phyloP scores from a whole-genome alignment of 2,888 invertebrate genomes.

The Liopterus haemorrhoidalis region DNA sequence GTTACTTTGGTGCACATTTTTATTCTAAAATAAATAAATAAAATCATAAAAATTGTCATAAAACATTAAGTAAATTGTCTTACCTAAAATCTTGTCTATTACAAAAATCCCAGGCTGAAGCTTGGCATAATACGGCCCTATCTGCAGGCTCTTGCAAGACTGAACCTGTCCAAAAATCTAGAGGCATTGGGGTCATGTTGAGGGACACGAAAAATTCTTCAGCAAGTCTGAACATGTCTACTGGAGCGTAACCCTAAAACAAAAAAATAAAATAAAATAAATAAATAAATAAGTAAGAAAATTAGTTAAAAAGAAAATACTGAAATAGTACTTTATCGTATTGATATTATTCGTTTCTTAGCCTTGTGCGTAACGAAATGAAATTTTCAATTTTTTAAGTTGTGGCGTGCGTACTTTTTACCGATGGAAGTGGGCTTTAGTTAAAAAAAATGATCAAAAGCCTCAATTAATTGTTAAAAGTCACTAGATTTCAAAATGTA shows the following conservation, averaged over 20 bases:
- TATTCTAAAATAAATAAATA: conserved; percentile 54
- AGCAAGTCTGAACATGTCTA: conserved; percentile 77
- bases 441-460: too few relatives aligned
- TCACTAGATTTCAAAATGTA: too few relatives aligned
- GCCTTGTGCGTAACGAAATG: too few relatives aligned
- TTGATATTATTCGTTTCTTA: not conserved
- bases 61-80: conserved; percentile 12
- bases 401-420: too few relatives aligned
- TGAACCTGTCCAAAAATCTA: conserved; percentile 83
- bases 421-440: too few relatives aligned
- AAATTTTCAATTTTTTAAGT: too few relatives aligned
- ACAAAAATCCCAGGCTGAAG: conserved; percentile 93
- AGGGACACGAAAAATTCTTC: conserved; percentile 89
- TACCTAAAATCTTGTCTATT: conserved; percentile 81
- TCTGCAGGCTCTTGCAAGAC: conserved; percentile 75
- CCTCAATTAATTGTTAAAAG: too few relatives aligned
- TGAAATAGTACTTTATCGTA: not conserved
- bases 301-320: not conserved
- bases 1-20: conserved; percentile 83
- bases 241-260: conserved; percentile 71
- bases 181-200: conserved; percentile 79
- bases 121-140: conserved; percentile 75
- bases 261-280: conserved; percentile 3
- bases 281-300: not conserved
- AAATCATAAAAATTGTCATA: conserved; percentile 19